A percentile compares a stretch with the other conserved stretches of the same genome.
Evolutionary conservation across 2,113 vertebrate species (phyloP).

Genomic region (Hylia prasina): DNA sequence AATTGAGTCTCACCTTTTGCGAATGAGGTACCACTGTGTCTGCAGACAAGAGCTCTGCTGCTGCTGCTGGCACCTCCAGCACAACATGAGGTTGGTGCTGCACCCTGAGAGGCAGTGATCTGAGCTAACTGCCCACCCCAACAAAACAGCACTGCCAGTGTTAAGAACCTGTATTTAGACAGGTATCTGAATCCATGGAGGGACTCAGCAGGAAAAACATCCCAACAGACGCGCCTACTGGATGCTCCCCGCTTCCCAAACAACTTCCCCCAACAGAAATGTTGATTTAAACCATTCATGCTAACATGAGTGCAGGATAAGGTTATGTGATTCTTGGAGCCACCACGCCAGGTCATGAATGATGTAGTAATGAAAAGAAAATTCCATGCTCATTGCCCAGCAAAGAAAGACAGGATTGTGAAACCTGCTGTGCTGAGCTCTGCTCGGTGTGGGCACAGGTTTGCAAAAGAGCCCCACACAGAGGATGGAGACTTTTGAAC

Average conservation of each 20-base stretch:
- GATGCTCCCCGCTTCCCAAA: constrained; percentile 62
- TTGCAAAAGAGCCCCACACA: background rate
- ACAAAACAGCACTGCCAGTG: constrained; percentile 41
- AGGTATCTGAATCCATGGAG: constrained; percentile 14
- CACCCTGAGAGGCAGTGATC: background rate
- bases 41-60: background rate
- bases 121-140: background rate
- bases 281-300: constrained; percentile 64
- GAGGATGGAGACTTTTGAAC: background rate
- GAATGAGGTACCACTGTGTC: background rate
- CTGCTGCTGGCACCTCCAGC: constrained; percentile 23
- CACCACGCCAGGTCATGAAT: constrained; percentile 37
- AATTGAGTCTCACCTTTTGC: background rate
- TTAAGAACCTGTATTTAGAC: constrained; percentile 56
- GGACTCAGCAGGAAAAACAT: constrained; percentile 45
- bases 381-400: constrained; percentile 44
- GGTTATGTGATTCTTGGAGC: constrained; percentile 73
- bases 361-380: constrained; percentile 64
- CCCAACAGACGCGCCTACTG: background rate
- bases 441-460: background rate
- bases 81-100: background rate
- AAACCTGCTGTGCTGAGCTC: constrained; percentile 6
- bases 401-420: constrained; percentile 69
- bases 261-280: constrained; percentile 58
- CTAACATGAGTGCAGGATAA: constrained; percentile 62